Conservation (phyloP, 1,140 invertebrate genomes). For the Sycobia sp. region DNA sequence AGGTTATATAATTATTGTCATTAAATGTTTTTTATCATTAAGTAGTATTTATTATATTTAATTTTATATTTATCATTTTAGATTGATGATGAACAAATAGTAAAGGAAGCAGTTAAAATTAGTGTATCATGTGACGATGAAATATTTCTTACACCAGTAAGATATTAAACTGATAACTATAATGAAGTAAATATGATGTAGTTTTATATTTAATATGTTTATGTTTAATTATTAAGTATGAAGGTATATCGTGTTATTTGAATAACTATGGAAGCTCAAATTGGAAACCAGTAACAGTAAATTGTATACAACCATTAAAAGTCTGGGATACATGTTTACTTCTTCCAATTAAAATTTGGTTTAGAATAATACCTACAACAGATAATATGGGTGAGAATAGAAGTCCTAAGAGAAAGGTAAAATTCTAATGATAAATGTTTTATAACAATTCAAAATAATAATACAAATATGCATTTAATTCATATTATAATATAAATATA, state of each 20-base stretch:
- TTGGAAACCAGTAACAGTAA: constrained; percentile 38
- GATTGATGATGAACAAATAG: constrained; percentile 16
- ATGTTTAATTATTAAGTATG: constrained; percentile 33
- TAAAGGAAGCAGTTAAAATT: constrained; percentile 41
- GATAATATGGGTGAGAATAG: constrained; percentile 31
- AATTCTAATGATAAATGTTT: constrained; percentile 19
- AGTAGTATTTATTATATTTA: background rate
- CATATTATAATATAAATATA: background rate
- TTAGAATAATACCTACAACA: constrained; percentile 40
- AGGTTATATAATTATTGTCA: no score
- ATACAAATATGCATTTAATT: background rate
- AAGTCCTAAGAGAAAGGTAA: constrained; percentile 38
- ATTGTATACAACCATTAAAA: constrained; percentile 36
- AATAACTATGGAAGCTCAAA: constrained; percentile 32
- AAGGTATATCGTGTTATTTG: constrained; percentile 42
- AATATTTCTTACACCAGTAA: constrained; percentile 45
- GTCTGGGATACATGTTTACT: constrained; percentile 41
- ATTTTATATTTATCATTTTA: constrained; percentile 2
- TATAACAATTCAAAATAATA: background rate
- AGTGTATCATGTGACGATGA: constrained; percentile 37
- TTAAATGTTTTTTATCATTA: background rate
- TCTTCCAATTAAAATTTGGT: constrained; percentile 42
- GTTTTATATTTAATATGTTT: background rate
- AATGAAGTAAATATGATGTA: background rate
- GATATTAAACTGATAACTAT: constrained; percentile 35